Evolutionary conservation across 2,888 invertebrate genomes (phyloP).

Genomic region (Horisme vitalbata): DNA sequence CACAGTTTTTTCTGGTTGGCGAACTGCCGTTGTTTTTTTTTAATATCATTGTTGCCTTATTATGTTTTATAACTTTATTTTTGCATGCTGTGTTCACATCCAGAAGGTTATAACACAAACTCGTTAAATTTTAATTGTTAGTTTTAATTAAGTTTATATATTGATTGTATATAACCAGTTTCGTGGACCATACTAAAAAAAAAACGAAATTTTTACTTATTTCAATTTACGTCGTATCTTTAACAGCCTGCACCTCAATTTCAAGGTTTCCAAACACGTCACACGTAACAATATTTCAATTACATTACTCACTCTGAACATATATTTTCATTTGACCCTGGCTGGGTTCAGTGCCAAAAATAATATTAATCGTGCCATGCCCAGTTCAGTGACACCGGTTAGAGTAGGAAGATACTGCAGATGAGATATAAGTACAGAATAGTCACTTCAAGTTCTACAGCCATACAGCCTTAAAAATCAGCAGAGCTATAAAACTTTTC

Average conservation of each 20-base stretch:
- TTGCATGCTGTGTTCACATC: too few relatives aligned
- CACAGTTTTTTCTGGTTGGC: too few relatives aligned
- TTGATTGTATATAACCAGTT: too few relatives aligned
- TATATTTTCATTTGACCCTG: constrained; percentile 44
- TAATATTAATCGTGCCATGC: constrained; percentile 38
- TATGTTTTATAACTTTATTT: too few relatives aligned
- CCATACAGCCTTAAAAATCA: not conserved
- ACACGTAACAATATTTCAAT: constrained; percentile 20
- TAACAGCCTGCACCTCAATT: constrained; percentile 5
- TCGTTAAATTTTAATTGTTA: too few relatives aligned
- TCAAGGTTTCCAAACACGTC: constrained; percentile 9
- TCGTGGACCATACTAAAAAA: too few relatives aligned
- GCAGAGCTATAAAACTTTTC: too few relatives aligned
- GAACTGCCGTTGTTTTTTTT: too few relatives aligned
- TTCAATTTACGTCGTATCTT: not conserved
- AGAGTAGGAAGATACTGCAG: constrained; percentile 12
- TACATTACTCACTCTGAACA: constrained; percentile 14
- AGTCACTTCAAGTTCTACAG: constrained; percentile 2
- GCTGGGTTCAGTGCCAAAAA: constrained; percentile 55
- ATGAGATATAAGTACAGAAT: not conserved
- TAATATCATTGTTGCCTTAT: too few relatives aligned
- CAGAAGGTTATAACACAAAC: too few relatives aligned
- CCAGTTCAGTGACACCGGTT: constrained; percentile 41
- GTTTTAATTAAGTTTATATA: too few relatives aligned
- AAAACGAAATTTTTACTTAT: too few relatives aligned